Evolutionary conservation across 2,797 vertebrate genomes (phyloP), one percentile per base, ranked within the genome.

Genomic region (Sorex maritimensis): DNA sequence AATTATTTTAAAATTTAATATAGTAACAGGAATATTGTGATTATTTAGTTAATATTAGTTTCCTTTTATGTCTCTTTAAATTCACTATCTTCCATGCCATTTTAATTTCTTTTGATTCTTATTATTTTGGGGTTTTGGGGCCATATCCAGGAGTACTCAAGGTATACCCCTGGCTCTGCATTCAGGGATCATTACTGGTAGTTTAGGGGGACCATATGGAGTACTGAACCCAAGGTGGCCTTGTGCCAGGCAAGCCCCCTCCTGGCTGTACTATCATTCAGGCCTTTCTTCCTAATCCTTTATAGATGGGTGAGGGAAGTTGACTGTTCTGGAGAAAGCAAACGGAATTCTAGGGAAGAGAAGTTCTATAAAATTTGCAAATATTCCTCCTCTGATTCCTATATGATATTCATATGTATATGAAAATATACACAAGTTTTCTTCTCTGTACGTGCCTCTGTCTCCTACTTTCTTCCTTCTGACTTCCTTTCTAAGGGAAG

Each of bases 41-140:
- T 92, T 90, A 80, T 77, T 90, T 73, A 68, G 63, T 30, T 65
- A 71, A 26, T 75, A 38, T 69, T 79, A 65, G 10, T 86, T 86
- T 71, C 24, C 19, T 49, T 34, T 87, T 21, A 49, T 49, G 11
- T 49, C 46, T 49, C 58, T 23, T 23, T 61, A 34, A 55, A 75
- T 80, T 75, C 23, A 38, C 21, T 52, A 74, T 44, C 15, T 78
- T 49, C 46, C 11, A 12, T 7, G 11, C 6, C 6, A 49, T 49
- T 49, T 49, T 49, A 7, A 7, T 7, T 49, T 49, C 6, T 49
- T 49, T 7, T 49, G 6, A 49, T 49, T 49, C 6, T 49, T 49
- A 49, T 49, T 49, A 49, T 49, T 49, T 34, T 34, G 34, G 34
- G 34, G 34, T 34, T 49, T 49, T 49, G 46, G 3, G 46, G 46